Percentiles rank a stretch among this genome's conserved stretches.
These are phyloP conservation scores for Conops quadrifasciatus DNA, from an alignment of 2,888 invertebrate genomes.

Conservation along the genomic window DNA sequence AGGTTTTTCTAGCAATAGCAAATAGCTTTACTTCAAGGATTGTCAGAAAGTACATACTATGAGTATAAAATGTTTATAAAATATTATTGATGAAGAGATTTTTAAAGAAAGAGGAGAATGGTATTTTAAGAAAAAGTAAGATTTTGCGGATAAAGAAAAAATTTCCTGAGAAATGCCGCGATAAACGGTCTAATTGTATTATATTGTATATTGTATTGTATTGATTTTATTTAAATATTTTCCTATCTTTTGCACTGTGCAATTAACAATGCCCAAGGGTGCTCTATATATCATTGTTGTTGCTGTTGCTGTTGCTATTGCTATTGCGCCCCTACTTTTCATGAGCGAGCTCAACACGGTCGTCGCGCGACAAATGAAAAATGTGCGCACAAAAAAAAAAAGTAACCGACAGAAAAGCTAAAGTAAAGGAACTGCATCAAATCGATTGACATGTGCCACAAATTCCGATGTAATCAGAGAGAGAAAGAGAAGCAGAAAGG, in stretches of 20 bases:
- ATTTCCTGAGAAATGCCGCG: no score
- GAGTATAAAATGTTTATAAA: no score
- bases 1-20: no score
- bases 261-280: constrained; percentile 28
- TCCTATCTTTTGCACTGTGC: constrained; percentile 19
- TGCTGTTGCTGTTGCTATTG: not conserved
- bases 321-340: constrained; percentile 10
- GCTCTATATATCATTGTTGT: not conserved
- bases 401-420: not conserved
- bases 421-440: constrained; percentile 18
- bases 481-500: no score
- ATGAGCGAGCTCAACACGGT: not conserved
- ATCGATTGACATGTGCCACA: constrained; percentile 57
- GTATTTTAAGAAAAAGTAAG: no score
- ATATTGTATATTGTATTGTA: not conserved
- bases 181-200: no score
- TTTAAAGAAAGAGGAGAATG: no score
- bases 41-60: no score
- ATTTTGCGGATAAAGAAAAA: no score
- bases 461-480: constrained; percentile 43
- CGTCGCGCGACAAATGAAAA: not conserved
- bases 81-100: no score
- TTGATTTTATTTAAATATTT: constrained; percentile 3
- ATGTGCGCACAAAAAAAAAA: not conserved
- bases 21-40: no score